phyloP scores from a whole-genome alignment of 2,797 vertebrate species.

The Poliocrania exsul region DNA sequence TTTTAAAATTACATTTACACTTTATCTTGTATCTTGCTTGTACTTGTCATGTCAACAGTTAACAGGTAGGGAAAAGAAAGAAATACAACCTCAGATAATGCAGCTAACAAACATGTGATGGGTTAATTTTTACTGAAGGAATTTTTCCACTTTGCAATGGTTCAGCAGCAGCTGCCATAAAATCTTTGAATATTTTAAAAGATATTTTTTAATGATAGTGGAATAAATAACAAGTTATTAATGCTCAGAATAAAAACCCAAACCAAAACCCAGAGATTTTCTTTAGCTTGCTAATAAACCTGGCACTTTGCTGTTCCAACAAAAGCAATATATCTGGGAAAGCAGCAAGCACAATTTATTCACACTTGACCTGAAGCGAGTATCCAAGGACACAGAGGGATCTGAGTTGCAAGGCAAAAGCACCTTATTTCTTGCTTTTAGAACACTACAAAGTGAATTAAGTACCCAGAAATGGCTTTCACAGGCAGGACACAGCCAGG shows the following conservation, averaged over 20 bases:
- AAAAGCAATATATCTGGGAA: not conserved
- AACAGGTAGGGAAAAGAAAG: not conserved
- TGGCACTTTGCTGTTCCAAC: not conserved
- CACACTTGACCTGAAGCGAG: not conserved
- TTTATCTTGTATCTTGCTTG: conserved; percentile 19
- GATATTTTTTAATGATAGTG: not conserved
- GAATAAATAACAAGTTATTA: conserved; percentile 8
- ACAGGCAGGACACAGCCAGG: not conserved
- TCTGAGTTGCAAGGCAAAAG: not conserved
- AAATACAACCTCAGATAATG: not conserved
- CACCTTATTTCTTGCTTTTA: not conserved
- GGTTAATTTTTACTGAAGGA: conserved; percentile 1
- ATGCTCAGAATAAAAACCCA: not conserved
- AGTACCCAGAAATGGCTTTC: not conserved
- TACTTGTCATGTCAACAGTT: not conserved
- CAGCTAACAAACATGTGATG: not conserved
- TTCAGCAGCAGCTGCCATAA: conserved; percentile 6
- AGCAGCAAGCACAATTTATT: conserved; percentile 4
- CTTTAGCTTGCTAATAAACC: conserved; percentile 3
- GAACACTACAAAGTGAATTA: not conserved
- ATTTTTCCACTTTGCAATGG: not conserved
- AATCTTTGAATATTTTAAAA: not conserved
- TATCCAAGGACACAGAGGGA: not conserved
- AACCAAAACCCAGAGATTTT: not conserved
- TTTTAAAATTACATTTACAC: conserved; percentile 17